These are phyloP conservation scores for Sphyrna mokarran DNA, from an alignment of 2,113 vertebrate genomes.

Conservation along the genomic window DNA sequence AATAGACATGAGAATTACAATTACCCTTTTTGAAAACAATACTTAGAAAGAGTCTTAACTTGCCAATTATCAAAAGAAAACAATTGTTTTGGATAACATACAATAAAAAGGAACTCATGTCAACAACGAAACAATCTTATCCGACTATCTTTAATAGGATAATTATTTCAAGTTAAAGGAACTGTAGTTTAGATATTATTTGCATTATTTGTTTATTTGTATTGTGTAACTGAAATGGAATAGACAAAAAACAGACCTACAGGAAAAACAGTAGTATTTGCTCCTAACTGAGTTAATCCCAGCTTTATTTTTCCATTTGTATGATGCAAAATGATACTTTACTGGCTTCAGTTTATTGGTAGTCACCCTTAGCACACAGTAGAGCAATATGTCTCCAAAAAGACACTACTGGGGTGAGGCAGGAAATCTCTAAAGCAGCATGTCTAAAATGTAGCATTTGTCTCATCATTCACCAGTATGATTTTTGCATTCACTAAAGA, in stretches of 20 bases:
- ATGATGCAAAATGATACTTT: background rate
- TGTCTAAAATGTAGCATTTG: conserved; percentile 14
- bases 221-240: background rate
- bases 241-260: background rate
- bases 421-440: conserved; percentile 28
- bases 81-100: background rate
- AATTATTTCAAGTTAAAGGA: background rate
- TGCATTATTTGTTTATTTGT: background rate
- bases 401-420: background rate
- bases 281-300: background rate
- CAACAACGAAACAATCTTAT: background rate
- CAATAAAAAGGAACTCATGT: background rate
- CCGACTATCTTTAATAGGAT: background rate
- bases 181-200: background rate
- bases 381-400: background rate
- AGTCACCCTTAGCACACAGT: background rate
- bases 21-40: background rate
- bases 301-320: background rate
- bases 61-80: background rate
- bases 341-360: background rate
- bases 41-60: background rate
- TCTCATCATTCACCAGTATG: background rate
- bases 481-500: background rate
- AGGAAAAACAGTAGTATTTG: background rate
- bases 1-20: background rate